These are phyloP conservation scores for Tenthredo mesomela DNA, from an alignment of 2,888 invertebrate genomes.

Conservation along the genomic window DNA sequence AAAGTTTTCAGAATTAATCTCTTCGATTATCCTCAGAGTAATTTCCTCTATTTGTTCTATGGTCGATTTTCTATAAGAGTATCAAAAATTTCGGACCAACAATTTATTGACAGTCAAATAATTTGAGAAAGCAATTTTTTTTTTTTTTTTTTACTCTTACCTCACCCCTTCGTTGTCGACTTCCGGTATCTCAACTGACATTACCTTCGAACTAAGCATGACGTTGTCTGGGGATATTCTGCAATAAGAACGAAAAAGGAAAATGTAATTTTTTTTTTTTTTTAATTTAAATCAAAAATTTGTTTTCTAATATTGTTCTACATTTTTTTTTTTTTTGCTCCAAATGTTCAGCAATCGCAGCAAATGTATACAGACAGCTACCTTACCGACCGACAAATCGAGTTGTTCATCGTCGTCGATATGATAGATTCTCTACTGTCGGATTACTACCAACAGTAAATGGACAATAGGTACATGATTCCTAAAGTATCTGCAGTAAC, in stretches of 20 bases:
- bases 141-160: not conserved
- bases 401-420: not conserved
- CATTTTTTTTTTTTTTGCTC: not conserved
- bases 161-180: not conserved
- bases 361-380: not conserved
- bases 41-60: constrained; percentile 32
- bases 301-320: too few relatives aligned
- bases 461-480: not conserved
- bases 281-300: too few relatives aligned
- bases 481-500: not conserved
- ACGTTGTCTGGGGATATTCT: not conserved
- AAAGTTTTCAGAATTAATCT: constrained; percentile 15
- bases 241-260: not conserved
- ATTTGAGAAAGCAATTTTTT: not conserved
- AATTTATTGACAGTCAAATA: not conserved
- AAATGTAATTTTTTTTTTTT: too few relatives aligned
- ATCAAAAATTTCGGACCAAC: not conserved
- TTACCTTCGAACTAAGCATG: constrained; percentile 6
- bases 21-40: not conserved
- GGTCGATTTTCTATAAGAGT: constrained; percentile 6
- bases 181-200: constrained; percentile 16
- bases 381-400: not conserved
- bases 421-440: not conserved
- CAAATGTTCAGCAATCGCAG: not conserved
- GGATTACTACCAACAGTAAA: not conserved